Conservation (phyloP, 2,797 vertebrate genomes). For the Mycteria americana region DNA sequence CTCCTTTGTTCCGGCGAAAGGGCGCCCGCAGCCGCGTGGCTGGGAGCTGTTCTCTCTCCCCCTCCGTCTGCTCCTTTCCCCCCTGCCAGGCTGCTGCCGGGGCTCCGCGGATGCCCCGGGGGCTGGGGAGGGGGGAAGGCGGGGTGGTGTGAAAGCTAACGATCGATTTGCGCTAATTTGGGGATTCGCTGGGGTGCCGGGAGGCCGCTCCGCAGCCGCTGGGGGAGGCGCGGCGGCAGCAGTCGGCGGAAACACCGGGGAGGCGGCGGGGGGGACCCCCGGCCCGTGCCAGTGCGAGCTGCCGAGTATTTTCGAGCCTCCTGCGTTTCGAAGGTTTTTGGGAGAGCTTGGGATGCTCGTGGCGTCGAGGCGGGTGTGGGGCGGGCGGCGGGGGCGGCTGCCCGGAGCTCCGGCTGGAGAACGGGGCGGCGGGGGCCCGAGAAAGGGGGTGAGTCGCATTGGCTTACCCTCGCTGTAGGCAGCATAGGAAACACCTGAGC, state of each 20-base stretch:
- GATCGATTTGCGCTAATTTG: fast-evolving
- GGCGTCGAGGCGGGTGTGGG: not conserved
- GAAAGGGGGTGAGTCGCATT: fast-evolving
- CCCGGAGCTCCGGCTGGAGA: not conserved
- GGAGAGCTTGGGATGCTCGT: not conserved
- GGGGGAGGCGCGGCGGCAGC: not conserved
- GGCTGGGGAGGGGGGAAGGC: not conserved
- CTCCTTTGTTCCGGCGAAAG: conserved; percentile 37
- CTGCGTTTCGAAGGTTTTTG: not conserved
- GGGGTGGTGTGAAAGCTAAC: too few species aligned
- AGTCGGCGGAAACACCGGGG: not conserved
- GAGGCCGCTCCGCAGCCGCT: not conserved
- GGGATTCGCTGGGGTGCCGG: not conserved
- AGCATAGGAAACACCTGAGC: not conserved
- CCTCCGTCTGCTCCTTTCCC: not conserved
- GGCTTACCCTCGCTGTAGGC: not conserved
- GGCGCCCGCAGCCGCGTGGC: not conserved
- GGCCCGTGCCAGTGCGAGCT: not conserved
- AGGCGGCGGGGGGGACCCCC: too few species aligned
- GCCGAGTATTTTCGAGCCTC: not conserved
- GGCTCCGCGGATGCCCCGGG: not conserved
- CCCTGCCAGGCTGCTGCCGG: not conserved
- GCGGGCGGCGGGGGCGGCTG: not conserved
- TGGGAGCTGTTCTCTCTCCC: not conserved
- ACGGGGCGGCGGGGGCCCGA: not conserved